phyloP scores from a whole-genome alignment of 2,888 invertebrate species.

The Neoitamus cyanurus region DNA sequence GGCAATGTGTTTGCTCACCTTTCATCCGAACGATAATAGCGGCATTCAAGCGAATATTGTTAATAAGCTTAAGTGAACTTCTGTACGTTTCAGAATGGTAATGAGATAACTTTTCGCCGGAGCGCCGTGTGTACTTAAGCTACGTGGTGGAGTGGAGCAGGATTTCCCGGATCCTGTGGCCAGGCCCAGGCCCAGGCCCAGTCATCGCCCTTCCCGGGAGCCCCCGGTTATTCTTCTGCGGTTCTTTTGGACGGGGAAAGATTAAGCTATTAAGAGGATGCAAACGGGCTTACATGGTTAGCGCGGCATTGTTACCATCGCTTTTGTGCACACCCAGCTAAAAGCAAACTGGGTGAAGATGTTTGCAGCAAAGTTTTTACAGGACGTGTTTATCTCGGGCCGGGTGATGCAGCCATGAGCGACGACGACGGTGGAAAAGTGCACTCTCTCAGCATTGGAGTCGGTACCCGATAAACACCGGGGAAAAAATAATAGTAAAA shows the following conservation, averaged over 20 bases:
- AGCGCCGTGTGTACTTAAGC: conserved; percentile 21
- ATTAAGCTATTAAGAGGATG: conserved; percentile 36
- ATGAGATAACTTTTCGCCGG: conserved; percentile 39
- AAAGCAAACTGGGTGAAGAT: background rate
- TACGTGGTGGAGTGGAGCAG: background rate
- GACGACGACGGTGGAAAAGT: background rate
- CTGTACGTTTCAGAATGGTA: conserved; percentile 32
- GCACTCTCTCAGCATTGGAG: background rate
- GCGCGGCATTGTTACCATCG: background rate
- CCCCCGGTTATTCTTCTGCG: conserved; percentile 3
- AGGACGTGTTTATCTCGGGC: background rate
- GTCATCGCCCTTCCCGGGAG: background rate
- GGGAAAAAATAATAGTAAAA: background rate
- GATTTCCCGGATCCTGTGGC: background rate
- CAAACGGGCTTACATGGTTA: conserved; percentile 25
- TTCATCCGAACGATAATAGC: conserved; percentile 10
- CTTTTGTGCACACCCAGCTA: background rate
- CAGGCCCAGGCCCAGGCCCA: background rate
- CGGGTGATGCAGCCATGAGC: background rate
- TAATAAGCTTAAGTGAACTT: conserved; percentile 42
- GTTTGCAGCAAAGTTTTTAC: background rate
- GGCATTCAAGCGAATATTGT: conserved; percentile 41
- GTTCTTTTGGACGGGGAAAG: background rate
- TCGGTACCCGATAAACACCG: background rate
- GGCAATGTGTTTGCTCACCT: conserved; percentile 33